Conservation (phyloP, 35 echinoderm and acorn worm genomes). For the Apostichopus japonicus region DNA sequence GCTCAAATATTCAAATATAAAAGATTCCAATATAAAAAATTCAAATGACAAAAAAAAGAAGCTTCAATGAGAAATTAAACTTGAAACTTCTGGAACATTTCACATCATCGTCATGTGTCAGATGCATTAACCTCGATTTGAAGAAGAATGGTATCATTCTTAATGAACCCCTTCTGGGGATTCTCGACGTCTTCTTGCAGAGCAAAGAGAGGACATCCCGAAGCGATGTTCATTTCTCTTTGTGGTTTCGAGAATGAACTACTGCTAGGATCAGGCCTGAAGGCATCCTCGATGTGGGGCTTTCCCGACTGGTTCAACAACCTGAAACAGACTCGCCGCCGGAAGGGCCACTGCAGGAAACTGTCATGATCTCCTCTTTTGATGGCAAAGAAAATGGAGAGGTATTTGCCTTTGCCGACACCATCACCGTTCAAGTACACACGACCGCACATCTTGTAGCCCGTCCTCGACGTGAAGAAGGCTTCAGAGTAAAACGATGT, state of each 20-base stretch:
- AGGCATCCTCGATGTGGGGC: constrained; percentile 36
- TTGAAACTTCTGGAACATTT: no score
- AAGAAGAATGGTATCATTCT: constrained; percentile 46
- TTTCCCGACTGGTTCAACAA: constrained; percentile 43
- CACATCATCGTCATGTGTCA: no score
- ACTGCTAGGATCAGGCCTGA: constrained; percentile 54
- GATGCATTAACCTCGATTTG: constrained; percentile 12
- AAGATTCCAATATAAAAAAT: no score
- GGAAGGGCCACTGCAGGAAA: constrained; percentile 57
- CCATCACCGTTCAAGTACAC: constrained; percentile 63
- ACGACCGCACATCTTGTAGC: constrained; percentile 64
- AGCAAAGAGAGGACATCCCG: constrained; percentile 59
- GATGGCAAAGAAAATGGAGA: constrained; percentile 64
- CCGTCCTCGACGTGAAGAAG: constrained; percentile 32
- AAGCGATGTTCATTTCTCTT: constrained; percentile 56
- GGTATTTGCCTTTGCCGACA: constrained; percentile 57
- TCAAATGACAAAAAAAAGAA: no score
- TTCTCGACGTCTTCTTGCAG: constrained; percentile 26
- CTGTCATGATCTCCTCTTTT: constrained; percentile 45
- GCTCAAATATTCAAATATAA: no score
- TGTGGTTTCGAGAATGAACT: constrained; percentile 51
- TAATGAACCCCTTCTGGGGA: constrained; percentile 27
- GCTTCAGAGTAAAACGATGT: constrained; percentile 51
- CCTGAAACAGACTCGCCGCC: constrained; percentile 33
- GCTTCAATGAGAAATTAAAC: no score